These are phyloP conservation scores for Malurus melanocephalus DNA, from an alignment of 2,113 vertebrate species.

Conservation along the genomic window DNA sequence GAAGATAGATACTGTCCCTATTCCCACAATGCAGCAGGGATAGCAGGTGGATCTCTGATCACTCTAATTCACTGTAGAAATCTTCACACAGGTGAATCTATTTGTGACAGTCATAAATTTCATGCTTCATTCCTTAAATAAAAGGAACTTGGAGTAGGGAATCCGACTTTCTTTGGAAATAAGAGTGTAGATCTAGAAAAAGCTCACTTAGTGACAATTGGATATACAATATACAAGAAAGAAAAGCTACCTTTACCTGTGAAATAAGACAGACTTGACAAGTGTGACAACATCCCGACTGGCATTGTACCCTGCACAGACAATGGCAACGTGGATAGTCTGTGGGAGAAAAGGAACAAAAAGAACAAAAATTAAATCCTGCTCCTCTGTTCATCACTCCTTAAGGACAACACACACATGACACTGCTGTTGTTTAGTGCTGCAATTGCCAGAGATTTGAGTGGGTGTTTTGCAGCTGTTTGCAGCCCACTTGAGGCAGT, in stretches of 20 bases:
- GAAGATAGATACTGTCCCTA: neutral
- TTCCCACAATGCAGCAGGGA: neutral
- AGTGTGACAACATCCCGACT: constrained; percentile 96
- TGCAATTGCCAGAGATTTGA: neutral
- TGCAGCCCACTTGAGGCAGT: constrained; percentile 45
- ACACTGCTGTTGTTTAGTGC: neutral
- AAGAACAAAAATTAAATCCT: constrained; percentile 11
- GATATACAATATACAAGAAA: neutral
- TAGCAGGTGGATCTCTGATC: neutral
- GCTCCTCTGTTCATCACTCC: neutral
- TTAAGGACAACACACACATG: neutral
- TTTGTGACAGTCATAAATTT: neutral
- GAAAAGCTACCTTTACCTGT: constrained; percentile 79
- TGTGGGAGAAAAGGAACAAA: constrained; percentile 63
- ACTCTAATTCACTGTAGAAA: neutral
- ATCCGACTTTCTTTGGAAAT: neutral
- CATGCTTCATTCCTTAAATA: neutral
- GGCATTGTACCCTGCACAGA: constrained; percentile 96
- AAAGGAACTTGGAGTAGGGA: neutral
- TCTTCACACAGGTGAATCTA: neutral
- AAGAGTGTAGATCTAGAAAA: neutral
- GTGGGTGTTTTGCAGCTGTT: constrained; percentile 38
- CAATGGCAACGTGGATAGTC: constrained; percentile 97
- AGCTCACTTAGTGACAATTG: neutral
- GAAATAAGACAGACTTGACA: constrained; percentile 97